Evolutionary conservation across 2,113 vertebrate species (phyloP), one percentile per base, ranked within the genome.

Genomic region (Syrmaticus mikado): DNA sequence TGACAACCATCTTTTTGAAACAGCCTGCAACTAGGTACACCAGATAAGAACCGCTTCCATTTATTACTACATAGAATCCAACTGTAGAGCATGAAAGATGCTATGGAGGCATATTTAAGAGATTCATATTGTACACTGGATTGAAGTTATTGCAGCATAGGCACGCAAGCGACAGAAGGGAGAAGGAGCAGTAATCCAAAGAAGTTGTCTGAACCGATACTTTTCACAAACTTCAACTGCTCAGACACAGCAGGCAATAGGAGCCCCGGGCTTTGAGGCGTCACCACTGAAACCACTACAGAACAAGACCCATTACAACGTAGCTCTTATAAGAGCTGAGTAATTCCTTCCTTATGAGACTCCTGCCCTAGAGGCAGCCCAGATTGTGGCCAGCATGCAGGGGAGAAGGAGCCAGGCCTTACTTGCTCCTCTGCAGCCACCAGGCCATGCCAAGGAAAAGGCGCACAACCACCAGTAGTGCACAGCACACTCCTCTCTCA

Each of bases 41-140:
- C 70, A 91, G 65, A 65, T 93, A 96, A 71, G 92, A 90, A 90
- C 88, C 86, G 70, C 57, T 95, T 72, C 74, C 86, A 71, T 83
- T 94, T 94, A 87, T 91, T 73, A 71, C 82, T 82, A 16, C 8
- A 72, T 27, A 57, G 57, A n/a, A 96, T 78, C 38, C 46, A 82
- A 79, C 87, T 91, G 61, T 57, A 71, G 79, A 82, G 40, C 43
- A 89, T 43, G 89, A 93, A 91, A 87, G 78, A 62, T 85, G 38
- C 43, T 68, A 62, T 28, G 72, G 78, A 84, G 38, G 64, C 25
- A 22, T 17, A 50, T n/a, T 78, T 52, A 76, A 91, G 36, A n/a
- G 43, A 87, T 85, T 94, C 84, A 68, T 11, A 67, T 13, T n/a
- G 38, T 24, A 79, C 38, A 72, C 46, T 41, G 84, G 46, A 72